phyloP scores from a whole-genome alignment of 1,140 invertebrate genomes.

The Sycobia sp. region DNA sequence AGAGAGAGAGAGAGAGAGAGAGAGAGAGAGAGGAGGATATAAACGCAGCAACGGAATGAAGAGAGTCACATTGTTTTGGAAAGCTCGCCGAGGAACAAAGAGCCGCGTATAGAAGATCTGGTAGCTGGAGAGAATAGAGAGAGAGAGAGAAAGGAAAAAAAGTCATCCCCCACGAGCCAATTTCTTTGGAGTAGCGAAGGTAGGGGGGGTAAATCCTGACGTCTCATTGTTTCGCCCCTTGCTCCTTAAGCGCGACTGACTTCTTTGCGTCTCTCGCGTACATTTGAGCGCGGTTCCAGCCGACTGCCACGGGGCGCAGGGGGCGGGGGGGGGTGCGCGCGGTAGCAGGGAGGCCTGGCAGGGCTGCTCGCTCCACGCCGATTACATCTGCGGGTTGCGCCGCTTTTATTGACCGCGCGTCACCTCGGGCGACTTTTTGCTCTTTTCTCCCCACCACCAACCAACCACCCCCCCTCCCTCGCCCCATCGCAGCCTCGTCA shows the following conservation, averaged over 20 bases:
- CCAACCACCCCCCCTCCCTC: no score
- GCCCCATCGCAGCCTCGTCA: no score
- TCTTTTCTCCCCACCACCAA: no score
- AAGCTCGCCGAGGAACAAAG: not conserved
- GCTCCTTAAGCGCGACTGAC: conserved; percentile 7
- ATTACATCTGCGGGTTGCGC: no score
- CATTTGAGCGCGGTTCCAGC: no score
- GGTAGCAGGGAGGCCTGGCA: no score
- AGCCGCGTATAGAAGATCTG: not conserved
- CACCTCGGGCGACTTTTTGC: no score
- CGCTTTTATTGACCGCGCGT: no score
- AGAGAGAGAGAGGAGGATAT: conserved; percentile 4
- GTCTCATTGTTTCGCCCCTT: not conserved
- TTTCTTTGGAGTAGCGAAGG: not conserved
- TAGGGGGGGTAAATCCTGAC: conserved; percentile 24
- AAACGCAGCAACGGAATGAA: not conserved
- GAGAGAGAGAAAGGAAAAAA: not conserved
- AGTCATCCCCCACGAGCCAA: not conserved
- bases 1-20: not conserved
- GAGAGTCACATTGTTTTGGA: not conserved
- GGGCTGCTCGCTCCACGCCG: no score
- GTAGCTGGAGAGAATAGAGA: not conserved
- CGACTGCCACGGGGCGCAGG: no score
- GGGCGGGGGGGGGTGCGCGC: no score
- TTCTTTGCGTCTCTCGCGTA: conserved; percentile 7